Conservation (phyloP, 2,113 vertebrate genomes). For the Sinocyclocheilus anophthalmus region DNA sequence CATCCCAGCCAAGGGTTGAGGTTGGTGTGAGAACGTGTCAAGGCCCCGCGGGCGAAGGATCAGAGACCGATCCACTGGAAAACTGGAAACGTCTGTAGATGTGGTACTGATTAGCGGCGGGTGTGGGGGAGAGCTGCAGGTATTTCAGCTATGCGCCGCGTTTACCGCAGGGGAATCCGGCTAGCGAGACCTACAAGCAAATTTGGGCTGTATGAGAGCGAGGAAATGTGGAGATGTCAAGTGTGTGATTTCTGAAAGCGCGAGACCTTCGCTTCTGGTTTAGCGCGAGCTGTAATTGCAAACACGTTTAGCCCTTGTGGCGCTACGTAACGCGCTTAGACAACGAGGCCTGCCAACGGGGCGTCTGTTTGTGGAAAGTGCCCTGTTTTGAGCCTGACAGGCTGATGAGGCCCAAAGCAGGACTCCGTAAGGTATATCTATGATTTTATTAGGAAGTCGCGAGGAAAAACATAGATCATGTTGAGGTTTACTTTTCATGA, state of each 20-base stretch:
- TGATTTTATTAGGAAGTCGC: background rate
- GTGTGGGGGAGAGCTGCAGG: constrained; percentile 58
- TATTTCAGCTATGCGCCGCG: constrained; percentile 63
- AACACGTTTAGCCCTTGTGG: background rate
- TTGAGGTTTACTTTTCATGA: background rate
- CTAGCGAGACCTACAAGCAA: background rate
- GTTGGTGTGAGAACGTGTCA: constrained; percentile 30
- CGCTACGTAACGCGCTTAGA: background rate
- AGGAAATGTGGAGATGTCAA: constrained; percentile 42
- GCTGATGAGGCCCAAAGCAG: background rate
- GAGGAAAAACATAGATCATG: background rate
- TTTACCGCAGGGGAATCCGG: constrained; percentile 38
- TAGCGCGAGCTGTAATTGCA: background rate
- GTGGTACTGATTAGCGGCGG: constrained; percentile 73
- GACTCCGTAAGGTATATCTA: background rate
- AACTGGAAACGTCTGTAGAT: constrained; percentile 49
- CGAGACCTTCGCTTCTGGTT: constrained; percentile 20
- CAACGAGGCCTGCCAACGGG: background rate
- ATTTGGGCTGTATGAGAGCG: constrained; percentile 14
- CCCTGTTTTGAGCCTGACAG: background rate
- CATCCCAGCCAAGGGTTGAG: constrained; percentile 17
- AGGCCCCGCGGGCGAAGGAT: constrained; percentile 17
- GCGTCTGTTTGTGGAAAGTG: background rate
- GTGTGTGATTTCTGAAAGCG: constrained; percentile 21
- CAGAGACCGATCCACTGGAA: constrained; percentile 55